Percentiles rank a stretch among this genome's conserved stretches.
These are phyloP conservation scores for Heliconius sara DNA, from an alignment of 2,888 invertebrate species.

Conservation along the genomic window DNA sequence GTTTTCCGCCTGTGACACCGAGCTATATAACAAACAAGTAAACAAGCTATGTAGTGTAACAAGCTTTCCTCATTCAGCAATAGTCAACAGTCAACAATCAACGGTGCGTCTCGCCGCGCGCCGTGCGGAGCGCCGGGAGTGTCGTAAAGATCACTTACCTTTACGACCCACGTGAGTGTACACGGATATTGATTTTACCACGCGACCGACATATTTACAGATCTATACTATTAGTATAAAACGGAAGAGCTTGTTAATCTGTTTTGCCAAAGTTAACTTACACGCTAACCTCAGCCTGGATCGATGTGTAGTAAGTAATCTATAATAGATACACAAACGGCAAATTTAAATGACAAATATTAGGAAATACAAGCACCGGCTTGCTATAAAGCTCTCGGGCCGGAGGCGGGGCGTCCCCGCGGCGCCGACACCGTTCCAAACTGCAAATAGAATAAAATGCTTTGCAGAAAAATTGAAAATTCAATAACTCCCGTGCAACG, in stretches of 20 bases:
- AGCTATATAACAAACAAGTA: too few relatives aligned
- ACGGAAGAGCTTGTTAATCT: too few relatives aligned
- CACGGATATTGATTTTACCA: neutral
- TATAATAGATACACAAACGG: neutral
- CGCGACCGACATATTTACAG: neutral
- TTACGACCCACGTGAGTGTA: neutral
- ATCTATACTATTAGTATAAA: neutral
- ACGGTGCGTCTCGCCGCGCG: too few relatives aligned
- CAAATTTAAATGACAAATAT: conserved; percentile 13
- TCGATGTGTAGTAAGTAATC: neutral
- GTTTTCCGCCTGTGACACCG: too few relatives aligned
- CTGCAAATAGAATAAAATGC: conserved; percentile 59
- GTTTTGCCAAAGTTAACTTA: too few relatives aligned
- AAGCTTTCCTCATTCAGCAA: too few relatives aligned
- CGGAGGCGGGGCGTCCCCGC: conserved; percentile 37
- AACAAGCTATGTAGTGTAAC: too few relatives aligned
- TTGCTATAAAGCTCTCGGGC: conserved; percentile 5
- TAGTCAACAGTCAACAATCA: too few relatives aligned
- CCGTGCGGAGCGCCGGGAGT: too few relatives aligned
- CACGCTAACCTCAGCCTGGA: neutral
- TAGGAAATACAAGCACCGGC: conserved; percentile 11
- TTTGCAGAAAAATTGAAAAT: conserved; percentile 61
- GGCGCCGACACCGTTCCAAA: conserved; percentile 50
- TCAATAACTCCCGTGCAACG: conserved; percentile 61
- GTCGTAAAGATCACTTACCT: conserved; percentile 15